Base-by-base conservation (phyloP, 1,140 invertebrate genomes). In the Apis florea region DNA sequence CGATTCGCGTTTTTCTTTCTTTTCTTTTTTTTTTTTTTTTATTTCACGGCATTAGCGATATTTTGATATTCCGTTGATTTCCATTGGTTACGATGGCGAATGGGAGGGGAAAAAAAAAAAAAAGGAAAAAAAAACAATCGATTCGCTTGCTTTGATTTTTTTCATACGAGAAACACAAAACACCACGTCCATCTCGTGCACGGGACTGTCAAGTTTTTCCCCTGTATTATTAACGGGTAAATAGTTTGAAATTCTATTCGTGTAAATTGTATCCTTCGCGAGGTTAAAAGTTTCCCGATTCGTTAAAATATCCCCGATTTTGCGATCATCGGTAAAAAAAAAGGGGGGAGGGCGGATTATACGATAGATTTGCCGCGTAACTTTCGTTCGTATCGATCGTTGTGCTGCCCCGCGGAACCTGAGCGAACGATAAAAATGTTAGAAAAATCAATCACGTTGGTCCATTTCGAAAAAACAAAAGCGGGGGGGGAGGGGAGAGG, bases 371-470 rank as follows among this genome's bases (percentile, higher is more conserved):
- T 72, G 56, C 67, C 67, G 24, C 56, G 51, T 40, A 40, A 40
- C 72, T 24, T 58, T 4, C 17, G n/a, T 11, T 2, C n/a, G 15
- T 63, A 70, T 74, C 66, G 85, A 69, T 54, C 76, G 78, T 26
- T 51, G n/a, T n/a, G 26, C 47, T 6, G 24, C 11, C 26, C 56
- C 4, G 67, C n/a, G 56, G 74, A 61, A 58, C 53, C 26, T 1
- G 54, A 19, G 49, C 74, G 80, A 83, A 56, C 85, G 82, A 76
- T 72, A 83, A 86, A 85, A 86, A 86, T 75, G 82, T 86, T 78
- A 87, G 85, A 77, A 84, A 84, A 88, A 87, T 88, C 86, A 87
- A 88, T 88, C 85, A 84, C 77, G 82, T 21, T 56, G 40, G 74
- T 72, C 64, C 82, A 87, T 87, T 84, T 82, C 31, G 68, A 77